Evolutionary conservation across 2,113 vertebrate genomes (phyloP).

Genomic region (Trichomycterus rosablanca): DNA sequence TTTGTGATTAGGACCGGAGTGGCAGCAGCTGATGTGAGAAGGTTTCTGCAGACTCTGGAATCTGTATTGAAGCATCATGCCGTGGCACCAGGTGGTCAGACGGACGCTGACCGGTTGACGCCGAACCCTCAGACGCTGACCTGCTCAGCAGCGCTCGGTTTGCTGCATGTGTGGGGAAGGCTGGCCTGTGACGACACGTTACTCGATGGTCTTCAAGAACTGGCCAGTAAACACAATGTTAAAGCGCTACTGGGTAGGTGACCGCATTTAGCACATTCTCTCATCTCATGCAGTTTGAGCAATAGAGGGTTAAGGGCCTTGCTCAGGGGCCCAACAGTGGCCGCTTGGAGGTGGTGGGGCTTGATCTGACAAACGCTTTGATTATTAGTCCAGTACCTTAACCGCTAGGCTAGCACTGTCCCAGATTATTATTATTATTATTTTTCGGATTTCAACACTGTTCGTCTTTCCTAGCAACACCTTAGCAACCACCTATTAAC

Average conservation of each 20-base stretch:
- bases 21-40: conserved; percentile 58
- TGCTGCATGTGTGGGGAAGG: conserved; percentile 80
- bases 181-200: conserved; percentile 58
- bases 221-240: conserved; percentile 65
- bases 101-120: conserved; percentile 56
- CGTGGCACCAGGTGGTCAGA: conserved; percentile 54
- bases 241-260: conserved; percentile 63
- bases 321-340: too few species aligned
- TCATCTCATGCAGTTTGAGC: neutral
- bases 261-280: neutral
- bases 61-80: conserved; percentile 75
- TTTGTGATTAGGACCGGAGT: conserved; percentile 62
- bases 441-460: too few species aligned
- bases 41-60: conserved; percentile 66
- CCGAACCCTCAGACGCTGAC: conserved; percentile 68
- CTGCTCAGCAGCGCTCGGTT: conserved; percentile 63
- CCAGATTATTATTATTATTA: too few species aligned
- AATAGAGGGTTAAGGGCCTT: neutral
- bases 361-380: too few species aligned
- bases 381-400: too few species aligned
- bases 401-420: neutral
- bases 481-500: too few species aligned
- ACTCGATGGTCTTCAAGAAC: conserved; percentile 62
- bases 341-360: too few species aligned
- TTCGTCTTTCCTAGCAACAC: too few species aligned